Base-by-base conservation (phyloP, 2,797 vertebrate species). In the Dipus sagitta region DNA sequence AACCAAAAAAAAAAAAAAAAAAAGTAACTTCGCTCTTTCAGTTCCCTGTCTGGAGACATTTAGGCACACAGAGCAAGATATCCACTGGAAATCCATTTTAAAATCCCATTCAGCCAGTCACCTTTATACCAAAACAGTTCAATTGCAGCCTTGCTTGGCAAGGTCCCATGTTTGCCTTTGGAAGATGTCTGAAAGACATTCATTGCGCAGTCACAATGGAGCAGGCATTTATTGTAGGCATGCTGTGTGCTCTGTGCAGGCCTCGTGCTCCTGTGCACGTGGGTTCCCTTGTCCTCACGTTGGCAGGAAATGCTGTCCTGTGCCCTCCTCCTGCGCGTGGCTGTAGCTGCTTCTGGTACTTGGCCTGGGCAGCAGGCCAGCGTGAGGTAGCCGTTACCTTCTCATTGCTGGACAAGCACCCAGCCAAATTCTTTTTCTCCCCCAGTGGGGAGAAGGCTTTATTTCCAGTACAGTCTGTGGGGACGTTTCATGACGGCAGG, bases 101-200 rank as follows among this genome's bases (percentile, higher is more conserved):
- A 97, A 95, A 90, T 8, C 0, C 4, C 86, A 68, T 62, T 65
- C 26, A 24, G 75, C 68, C n/a, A 75, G 34, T 67, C 75, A 4
- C 91, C 95, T 92, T 90, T 71, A 21, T 83, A 78, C 54, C 24
- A 88, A 42, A 82, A 78, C 82, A 60, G 90, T 95, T 90, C 70
- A 95, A 90, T 75, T 62, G 52, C n/a, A 60, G 68, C 86, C 4
- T 9, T 6, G 34, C 26, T 67, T 93, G 80, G 54, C 65, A 86
- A 71, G 15, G 90, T 47, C 26, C 75, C 93, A 52, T 2, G 82
- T 86, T 47, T 86, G 88, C 10, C 0, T 0, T 17, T 68, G 72
- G 72, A 71, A 74, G 80, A 91, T 75, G 54, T 87, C 38, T 77
- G 85, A 30, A 58, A 42, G 11, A 12, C 20, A 1, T 47, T 60